Evolutionary conservation across 2,888 invertebrate species (phyloP).

Genomic region (Noctuana brunneofusca): DNA sequence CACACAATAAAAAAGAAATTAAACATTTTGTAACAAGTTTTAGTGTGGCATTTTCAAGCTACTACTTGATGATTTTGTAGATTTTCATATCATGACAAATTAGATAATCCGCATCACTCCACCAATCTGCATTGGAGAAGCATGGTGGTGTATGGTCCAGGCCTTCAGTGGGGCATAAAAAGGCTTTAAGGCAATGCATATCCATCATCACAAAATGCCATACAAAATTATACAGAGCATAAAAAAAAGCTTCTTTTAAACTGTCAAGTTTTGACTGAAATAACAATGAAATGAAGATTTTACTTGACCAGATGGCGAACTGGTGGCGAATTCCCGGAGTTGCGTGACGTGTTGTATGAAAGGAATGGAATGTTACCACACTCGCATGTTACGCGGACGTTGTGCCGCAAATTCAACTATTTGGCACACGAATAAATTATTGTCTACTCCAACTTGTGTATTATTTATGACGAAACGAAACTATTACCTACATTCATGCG

Average conservation of each 20-base stretch:
- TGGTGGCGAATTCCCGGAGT: slow-evolving; percentile 7
- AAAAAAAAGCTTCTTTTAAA: neutral
- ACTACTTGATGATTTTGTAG: neutral
- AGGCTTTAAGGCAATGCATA: too few species aligned
- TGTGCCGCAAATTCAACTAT: slow-evolving; percentile 32
- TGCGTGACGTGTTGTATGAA: slow-evolving; percentile 9
- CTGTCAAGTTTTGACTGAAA: neutral
- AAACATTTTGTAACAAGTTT: neutral
- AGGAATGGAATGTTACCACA: slow-evolving; percentile 26
- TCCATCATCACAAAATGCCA: neutral
- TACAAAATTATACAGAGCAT: neutral
- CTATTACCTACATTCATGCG: slow-evolving; percentile 38
- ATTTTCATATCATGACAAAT: neutral
- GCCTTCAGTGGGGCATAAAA: too few species aligned
- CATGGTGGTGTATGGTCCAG: too few species aligned
- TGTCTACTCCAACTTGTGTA: slow-evolving; percentile 33
- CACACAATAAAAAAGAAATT: too few species aligned
- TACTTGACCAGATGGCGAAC: neutral
- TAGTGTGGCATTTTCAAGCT: neutral
- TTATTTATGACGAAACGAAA: slow-evolving; percentile 31
- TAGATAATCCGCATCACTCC: too few species aligned
- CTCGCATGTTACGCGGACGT: slow-evolving; percentile 28
- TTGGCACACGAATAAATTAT: slow-evolving; percentile 38
- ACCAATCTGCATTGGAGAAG: too few species aligned
- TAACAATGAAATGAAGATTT: neutral